phyloP scores from a whole-genome alignment of 2,888 invertebrate species.

The Clusia tigrina region DNA sequence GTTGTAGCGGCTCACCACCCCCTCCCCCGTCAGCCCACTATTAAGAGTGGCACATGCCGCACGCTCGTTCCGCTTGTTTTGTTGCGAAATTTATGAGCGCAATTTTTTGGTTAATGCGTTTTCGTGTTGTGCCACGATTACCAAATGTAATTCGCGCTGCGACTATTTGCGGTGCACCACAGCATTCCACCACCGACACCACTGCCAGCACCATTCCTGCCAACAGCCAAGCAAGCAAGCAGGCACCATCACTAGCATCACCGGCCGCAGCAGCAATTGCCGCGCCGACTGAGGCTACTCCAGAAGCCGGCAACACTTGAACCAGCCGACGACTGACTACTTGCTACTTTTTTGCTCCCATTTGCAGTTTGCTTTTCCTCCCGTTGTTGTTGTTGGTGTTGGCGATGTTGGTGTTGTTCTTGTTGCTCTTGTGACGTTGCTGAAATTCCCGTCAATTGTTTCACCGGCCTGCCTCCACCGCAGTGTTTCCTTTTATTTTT shows the following conservation, averaged over 20 bases:
- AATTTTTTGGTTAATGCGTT: conserved; percentile 65
- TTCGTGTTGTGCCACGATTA: conserved; percentile 63
- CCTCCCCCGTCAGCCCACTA: neutral
- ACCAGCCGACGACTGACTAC: too few relatives aligned
- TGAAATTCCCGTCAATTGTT: conserved; percentile 13
- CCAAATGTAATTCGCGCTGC: conserved; percentile 59
- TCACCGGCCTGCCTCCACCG: neutral
- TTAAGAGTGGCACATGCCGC: neutral
- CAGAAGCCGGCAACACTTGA: conserved; percentile 17
- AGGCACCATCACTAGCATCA: neutral
- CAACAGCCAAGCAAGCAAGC: neutral
- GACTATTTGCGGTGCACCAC: conserved; percentile 24
- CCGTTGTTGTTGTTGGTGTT: too few relatives aligned
- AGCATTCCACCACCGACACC: neutral
- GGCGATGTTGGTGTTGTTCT: neutral
- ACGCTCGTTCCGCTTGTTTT: conserved; percentile 47
- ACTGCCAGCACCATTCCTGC: neutral
- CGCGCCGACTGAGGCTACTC: conserved; percentile 11
- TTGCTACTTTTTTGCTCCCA: too few relatives aligned
- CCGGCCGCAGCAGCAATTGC: neutral
- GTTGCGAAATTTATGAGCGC: conserved; percentile 64
- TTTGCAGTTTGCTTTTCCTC: too few relatives aligned
- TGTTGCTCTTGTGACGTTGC: neutral
- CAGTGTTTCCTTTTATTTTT: neutral
- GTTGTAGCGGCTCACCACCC: neutral